These are phyloP conservation scores for Fratercula arctica DNA, from an alignment of 2,797 vertebrate species.

Conservation along the genomic window DNA sequence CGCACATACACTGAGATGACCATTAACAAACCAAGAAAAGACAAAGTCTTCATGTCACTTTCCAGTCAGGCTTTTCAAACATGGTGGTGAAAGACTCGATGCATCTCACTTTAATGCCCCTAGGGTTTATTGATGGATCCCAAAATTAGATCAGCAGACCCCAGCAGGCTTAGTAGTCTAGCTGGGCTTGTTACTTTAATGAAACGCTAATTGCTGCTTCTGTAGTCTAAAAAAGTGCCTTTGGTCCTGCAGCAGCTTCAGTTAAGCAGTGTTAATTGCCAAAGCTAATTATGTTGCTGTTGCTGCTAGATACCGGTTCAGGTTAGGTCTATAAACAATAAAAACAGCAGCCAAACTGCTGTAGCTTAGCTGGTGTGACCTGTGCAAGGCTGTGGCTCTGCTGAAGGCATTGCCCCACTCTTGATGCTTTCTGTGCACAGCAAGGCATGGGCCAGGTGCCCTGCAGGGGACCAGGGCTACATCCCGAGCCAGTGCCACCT, in stretches of 20 bases:
- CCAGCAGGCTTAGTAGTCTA: constrained; percentile 7
- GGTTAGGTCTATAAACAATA: constrained; percentile 24
- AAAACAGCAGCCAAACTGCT: background rate
- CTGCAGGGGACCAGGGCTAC: background rate
- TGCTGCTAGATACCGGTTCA: constrained; percentile 41
- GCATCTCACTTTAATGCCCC: background rate
- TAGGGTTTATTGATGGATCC: background rate
- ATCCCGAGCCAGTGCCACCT: background rate
- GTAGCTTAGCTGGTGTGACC: background rate
- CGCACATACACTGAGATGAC: background rate
- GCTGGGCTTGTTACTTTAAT: constrained; percentile 35
- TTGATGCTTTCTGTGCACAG: background rate
- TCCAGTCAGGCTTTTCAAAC: background rate
- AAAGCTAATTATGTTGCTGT: constrained; percentile 51
- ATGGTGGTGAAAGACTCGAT: background rate
- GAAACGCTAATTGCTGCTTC: constrained; percentile 53
- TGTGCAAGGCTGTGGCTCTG: background rate
- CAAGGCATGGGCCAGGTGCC: background rate
- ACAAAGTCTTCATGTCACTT: background rate
- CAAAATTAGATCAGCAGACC: constrained; percentile 46
- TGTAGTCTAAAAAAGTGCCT: constrained; percentile 21
- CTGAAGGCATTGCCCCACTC: background rate
- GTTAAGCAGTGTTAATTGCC: constrained; percentile 56
- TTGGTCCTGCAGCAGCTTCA: constrained; percentile 43
- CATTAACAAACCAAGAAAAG: background rate